A percentile compares a stretch with the other conserved stretches of the same genome.
These are phyloP conservation scores for Tyria jacobaeae DNA, from an alignment of 2,888 invertebrate genomes.

Conservation along the genomic window DNA sequence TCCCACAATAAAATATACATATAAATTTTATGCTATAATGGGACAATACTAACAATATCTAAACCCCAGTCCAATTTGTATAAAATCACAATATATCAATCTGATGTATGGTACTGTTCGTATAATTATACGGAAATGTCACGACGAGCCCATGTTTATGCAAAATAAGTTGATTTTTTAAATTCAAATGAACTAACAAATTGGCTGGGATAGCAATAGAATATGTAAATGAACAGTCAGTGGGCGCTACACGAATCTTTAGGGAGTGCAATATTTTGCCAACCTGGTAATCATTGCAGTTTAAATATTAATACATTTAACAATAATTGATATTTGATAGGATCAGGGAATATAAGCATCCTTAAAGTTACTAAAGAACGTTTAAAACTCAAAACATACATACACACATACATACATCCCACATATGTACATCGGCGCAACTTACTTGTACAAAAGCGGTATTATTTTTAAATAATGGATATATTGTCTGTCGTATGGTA, in stretches of 20 bases:
- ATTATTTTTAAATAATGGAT: neutral
- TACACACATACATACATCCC: no score
- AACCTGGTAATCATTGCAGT: neutral
- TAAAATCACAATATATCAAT: slow-evolving; percentile 79
- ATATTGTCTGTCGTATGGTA: neutral
- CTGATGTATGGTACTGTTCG: slow-evolving; percentile 59
- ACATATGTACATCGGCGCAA: no score
- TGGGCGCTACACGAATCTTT: neutral
- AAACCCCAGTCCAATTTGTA: slow-evolving; percentile 72
- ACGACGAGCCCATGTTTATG: slow-evolving; percentile 79
- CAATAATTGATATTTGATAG: no score
- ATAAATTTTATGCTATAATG: slow-evolving; percentile 65
- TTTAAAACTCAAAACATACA: no score
- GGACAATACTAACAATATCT: slow-evolving; percentile 60
- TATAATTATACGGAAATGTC: slow-evolving; percentile 66
- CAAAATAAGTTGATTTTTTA: slow-evolving; percentile 65
- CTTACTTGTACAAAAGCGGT: no score
- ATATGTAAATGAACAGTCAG: slow-evolving; percentile 8
- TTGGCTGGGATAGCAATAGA: slow-evolving; percentile 55
- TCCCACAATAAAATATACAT: slow-evolving; percentile 49
- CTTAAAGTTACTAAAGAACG: no score
- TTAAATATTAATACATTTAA: neutral
- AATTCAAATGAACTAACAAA: slow-evolving; percentile 65
- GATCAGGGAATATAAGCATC: no score
- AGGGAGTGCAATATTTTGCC: neutral